These are phyloP conservation scores for Cyprinus carpio DNA, from an alignment of 2,113 vertebrate genomes.

Conservation along the genomic window DNA sequence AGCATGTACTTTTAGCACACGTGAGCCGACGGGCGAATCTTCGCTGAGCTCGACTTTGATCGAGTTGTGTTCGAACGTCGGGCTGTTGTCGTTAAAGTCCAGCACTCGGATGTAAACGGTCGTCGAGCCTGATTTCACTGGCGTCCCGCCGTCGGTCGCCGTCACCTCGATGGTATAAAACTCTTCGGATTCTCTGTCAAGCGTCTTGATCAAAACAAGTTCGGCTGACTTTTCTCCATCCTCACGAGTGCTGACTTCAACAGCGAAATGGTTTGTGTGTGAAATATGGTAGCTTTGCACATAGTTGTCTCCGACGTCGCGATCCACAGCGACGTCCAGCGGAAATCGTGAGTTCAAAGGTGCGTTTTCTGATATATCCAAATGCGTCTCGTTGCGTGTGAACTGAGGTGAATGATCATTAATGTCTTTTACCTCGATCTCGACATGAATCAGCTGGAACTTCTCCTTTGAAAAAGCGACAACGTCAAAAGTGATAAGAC, in stretches of 20 bases:
- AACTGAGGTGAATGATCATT: slow-evolving; percentile 75
- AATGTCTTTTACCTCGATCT: slow-evolving; percentile 75
- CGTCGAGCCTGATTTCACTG: slow-evolving; percentile 65
- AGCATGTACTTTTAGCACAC: slow-evolving; percentile 72
- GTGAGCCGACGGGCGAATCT: slow-evolving; percentile 70
- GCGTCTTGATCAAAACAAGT: slow-evolving; percentile 68
- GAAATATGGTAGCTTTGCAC: slow-evolving; percentile 76
- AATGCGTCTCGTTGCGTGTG: slow-evolving; percentile 61
- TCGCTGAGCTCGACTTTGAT: slow-evolving; percentile 74
- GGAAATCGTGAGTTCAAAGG: slow-evolving; percentile 69
- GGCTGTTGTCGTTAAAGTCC: slow-evolving; percentile 80
- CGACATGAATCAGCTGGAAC: slow-evolving; percentile 79
- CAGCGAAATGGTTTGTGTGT: slow-evolving; percentile 64
- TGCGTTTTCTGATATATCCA: slow-evolving; percentile 73
- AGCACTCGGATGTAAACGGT: slow-evolving; percentile 70
- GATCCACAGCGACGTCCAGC: slow-evolving; percentile 70
- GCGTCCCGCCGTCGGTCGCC: slow-evolving; percentile 65
- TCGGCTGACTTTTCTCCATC: slow-evolving; percentile 72
- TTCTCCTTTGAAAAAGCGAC: slow-evolving; percentile 75
- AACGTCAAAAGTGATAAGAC: slow-evolving; percentile 73
- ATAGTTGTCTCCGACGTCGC: slow-evolving; percentile 76
- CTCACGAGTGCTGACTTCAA: slow-evolving; percentile 67
- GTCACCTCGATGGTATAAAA: slow-evolving; percentile 69
- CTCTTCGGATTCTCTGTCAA: slow-evolving; percentile 75
- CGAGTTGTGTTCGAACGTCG: slow-evolving; percentile 71